Evolutionary conservation across 2,113 vertebrate genomes (phyloP), one percentile per base, ranked within the genome.

Genomic region (Myrmophylax atrothorax): DNA sequence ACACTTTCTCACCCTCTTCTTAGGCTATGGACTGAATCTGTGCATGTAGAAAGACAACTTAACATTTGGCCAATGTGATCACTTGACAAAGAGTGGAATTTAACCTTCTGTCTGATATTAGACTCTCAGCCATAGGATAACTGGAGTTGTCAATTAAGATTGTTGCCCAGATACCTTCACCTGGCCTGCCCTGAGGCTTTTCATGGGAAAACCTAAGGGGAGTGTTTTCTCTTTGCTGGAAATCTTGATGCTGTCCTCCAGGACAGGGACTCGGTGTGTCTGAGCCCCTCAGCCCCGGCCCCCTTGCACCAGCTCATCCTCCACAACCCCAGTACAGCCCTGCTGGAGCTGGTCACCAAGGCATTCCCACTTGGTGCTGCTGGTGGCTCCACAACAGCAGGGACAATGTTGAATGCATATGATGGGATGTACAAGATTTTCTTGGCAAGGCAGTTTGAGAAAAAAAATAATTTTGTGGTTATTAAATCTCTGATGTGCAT

Each of bases 251-350:
- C 37, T 68, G 76, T 31, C 14, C n/a, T 47, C 24, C 53, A 91
- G 50, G 7, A 50, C 0, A 0, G 17, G 29, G 28, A 7, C 10
- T 58, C n/a, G 47, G 37, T 26, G 47, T 63, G 17, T 18, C 59
- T 82, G n/a, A 53, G 14, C 6, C 18, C 10, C 22, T 52, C 59
- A 83, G 20, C 16, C 24, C 28, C 31, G 19, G 19, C 52, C 14
- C 31, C 7, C 12, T 86, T 1, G 1, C 37, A 33, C 25, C 66
- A 55, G 33, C 33, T 60, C 23, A 35, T 67, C 64, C n/a, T 66
- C 9, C 7, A 10, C 49, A 58, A 75, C 14, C 26, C 12, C 73
- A 74, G 17, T 8, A 44, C 58, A 63, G 40, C 9, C 23, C 46
- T 0, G 0, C 18, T 40, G 22, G 23, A 83, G 20, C 77, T 63